phyloP scores from a whole-genome alignment of 64 coral and sea anemone species.

The Stylophora pistillata region DNA sequence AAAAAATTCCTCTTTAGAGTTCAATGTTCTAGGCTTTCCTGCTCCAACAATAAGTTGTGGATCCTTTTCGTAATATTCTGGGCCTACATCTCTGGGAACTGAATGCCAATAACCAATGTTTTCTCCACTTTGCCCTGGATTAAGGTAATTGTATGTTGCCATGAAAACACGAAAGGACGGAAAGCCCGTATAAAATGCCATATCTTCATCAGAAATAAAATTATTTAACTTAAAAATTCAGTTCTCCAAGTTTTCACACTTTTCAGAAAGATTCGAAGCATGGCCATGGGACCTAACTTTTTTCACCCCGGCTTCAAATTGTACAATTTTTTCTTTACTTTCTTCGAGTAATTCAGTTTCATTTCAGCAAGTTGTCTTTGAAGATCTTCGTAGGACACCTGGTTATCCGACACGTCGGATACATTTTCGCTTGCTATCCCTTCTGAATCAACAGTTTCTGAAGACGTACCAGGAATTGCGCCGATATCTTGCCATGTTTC shows the following conservation, averaged over 20 bases:
- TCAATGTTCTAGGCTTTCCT: constrained; percentile 37
- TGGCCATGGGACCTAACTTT: constrained; percentile 31
- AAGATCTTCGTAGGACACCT: constrained; percentile 27
- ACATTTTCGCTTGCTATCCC: background rate
- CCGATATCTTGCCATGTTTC: constrained; percentile 28
- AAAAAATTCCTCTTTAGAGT: constrained; percentile 53
- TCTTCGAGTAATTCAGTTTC: constrained; percentile 12
- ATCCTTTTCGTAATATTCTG: background rate
- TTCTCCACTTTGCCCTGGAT: constrained; percentile 38
- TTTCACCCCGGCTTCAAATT: constrained; percentile 21
- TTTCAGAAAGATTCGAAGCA: constrained; percentile 23
- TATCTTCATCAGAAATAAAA: constrained; percentile 28
- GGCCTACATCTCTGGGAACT: background rate
- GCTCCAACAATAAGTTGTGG: background rate
- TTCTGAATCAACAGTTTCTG: background rate
- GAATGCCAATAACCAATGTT: constrained; percentile 41
- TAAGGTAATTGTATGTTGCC: constrained; percentile 35
- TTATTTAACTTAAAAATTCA: constrained; percentile 27
- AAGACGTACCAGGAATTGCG: constrained; percentile 32
- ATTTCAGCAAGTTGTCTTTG: constrained; percentile 35
- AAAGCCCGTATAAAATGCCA: constrained; percentile 45
- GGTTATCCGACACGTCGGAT: constrained; percentile 1
- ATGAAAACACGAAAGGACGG: constrained; percentile 23
- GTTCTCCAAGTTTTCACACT: constrained; percentile 38
- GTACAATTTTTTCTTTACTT: background rate